Conservation (phyloP, 2,797 vertebrate genomes). For the Microctenopoma stevenorrisi region DNA sequence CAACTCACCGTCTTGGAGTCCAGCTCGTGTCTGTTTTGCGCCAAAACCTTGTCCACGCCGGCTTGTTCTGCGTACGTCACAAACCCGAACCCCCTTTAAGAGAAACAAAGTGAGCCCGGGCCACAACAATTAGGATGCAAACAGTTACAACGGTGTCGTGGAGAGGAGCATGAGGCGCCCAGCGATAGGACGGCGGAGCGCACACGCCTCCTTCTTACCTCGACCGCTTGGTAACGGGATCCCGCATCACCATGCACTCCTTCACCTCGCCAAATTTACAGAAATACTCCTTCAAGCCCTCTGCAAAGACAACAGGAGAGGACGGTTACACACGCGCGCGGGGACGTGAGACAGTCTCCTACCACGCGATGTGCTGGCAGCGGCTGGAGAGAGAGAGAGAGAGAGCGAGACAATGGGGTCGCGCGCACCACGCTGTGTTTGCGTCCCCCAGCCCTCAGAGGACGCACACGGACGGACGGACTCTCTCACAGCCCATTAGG, state of each 20-base stretch:
- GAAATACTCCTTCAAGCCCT: slow-evolving; percentile 96
- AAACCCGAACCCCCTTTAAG: slow-evolving; percentile 94
- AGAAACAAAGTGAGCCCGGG: neutral
- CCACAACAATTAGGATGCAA: slow-evolving; percentile 27
- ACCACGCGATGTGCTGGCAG: slow-evolving; percentile 27
- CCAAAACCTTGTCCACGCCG: slow-evolving; percentile 97
- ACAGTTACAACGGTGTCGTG: slow-evolving; percentile 8
- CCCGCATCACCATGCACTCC: slow-evolving; percentile 98
- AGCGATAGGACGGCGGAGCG: slow-evolving; percentile 71
- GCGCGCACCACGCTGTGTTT: slow-evolving; percentile 74
- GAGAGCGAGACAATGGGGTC: slow-evolving; percentile 69
- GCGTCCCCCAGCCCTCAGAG: slow-evolving; percentile 50
- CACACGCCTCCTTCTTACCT: slow-evolving; percentile 89
- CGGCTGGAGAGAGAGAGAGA: slow-evolving; percentile 46
- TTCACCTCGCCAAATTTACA: slow-evolving; percentile 97
- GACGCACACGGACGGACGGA: slow-evolving; percentile 21
- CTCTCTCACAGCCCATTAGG: slow-evolving; percentile 55
- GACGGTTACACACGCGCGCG: slow-evolving; percentile 2
- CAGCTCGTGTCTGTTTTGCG: slow-evolving; percentile 95
- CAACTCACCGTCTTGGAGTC: slow-evolving; percentile 97
- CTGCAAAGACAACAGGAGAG: slow-evolving; percentile 72
- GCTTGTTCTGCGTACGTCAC: slow-evolving; percentile 97
- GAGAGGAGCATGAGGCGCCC: slow-evolving; percentile 51
- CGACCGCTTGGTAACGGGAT: slow-evolving; percentile 97
- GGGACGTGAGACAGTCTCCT: neutral